A percentile compares a stretch with the other conserved stretches of the same genome.
Evolutionary conservation across 2,797 vertebrate species (phyloP).

Genomic region (Lycodopsis pacificus): DNA sequence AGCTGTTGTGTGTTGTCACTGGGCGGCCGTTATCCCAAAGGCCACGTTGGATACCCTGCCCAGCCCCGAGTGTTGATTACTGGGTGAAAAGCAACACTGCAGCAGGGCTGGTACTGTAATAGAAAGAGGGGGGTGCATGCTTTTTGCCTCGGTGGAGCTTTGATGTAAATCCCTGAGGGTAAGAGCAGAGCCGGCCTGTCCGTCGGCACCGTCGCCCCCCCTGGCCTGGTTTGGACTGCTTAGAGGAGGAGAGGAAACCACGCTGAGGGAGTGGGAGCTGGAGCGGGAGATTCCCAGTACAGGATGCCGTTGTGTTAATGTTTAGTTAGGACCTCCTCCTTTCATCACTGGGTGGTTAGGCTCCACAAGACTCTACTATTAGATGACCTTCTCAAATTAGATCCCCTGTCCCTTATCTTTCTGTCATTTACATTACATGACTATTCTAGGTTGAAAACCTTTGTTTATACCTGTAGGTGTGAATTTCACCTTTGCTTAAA

Average conservation of each 20-base stretch:
- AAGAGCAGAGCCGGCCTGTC: conserved; percentile 46
- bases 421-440: conserved; percentile 6
- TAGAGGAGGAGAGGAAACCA: conserved; percentile 28
- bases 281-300: conserved; percentile 46
- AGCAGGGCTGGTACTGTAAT: conserved; percentile 32
- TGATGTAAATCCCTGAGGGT: conserved; percentile 59
- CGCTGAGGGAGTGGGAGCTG: conserved; percentile 27
- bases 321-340: conserved; percentile 37
- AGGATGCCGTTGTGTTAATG: conserved; percentile 43
- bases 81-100: conserved; percentile 47
- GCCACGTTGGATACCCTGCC: conserved; percentile 32
- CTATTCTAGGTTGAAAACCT: conserved; percentile 7
- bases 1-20: conserved; percentile 79
- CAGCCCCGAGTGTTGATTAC: conserved; percentile 52
- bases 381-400: conserved; percentile 33
- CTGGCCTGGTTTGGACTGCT: conserved; percentile 6
- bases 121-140: conserved; percentile 27
- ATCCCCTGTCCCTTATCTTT: conserved; percentile 16
- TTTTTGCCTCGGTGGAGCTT: conserved; percentile 43
- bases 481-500: conserved; percentile 10
- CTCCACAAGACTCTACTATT: conserved; percentile 27
- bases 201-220: conserved; percentile 36
- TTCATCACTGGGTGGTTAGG: conserved; percentile 11
- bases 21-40: conserved; percentile 31
- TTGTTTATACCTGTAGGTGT: not conserved